Evolutionary conservation across 2,113 vertebrate genomes (phyloP).

Genomic region (Pteropus alecto): DNA sequence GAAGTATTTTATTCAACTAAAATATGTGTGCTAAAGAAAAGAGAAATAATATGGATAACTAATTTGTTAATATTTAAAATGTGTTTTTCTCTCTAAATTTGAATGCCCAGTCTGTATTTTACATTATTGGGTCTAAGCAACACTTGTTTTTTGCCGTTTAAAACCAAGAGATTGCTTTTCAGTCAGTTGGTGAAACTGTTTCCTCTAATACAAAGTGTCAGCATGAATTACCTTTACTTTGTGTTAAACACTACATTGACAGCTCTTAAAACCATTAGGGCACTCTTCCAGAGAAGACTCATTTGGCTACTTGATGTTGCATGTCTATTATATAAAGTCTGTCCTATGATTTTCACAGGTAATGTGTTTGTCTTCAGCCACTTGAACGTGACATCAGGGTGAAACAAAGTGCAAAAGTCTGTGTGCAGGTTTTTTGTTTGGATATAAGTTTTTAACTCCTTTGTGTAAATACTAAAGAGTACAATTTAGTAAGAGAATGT

Average conservation of each 20-base stretch:
- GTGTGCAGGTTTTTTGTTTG: no score
- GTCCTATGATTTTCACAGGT: not conserved
- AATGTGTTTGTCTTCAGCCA: constrained; percentile 31
- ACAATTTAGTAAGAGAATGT: no score
- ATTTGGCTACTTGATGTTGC: not conserved
- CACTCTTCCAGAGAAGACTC: not conserved
- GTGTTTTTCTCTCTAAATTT: constrained; percentile 3
- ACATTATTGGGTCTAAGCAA: not conserved
- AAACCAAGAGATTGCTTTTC: not conserved
- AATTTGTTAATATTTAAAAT: not conserved
- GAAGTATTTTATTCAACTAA: not conserved
- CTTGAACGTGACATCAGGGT: constrained; percentile 69
- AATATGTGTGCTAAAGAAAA: not conserved
- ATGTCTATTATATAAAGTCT: not conserved
- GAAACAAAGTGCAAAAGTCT: constrained; percentile 13
- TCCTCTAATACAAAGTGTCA: not conserved
- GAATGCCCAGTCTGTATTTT: not conserved
- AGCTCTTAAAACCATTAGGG: not conserved
- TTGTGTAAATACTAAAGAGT: no score
- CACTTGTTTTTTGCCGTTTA: not conserved
- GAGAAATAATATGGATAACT: not conserved
- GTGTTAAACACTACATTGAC: not conserved
- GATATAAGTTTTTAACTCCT: no score
- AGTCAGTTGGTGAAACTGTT: not conserved
- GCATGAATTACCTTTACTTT: not conserved